Conservation (phyloP, 2,888 invertebrate species). For the Poecilobothrus nobilitatus region DNA sequence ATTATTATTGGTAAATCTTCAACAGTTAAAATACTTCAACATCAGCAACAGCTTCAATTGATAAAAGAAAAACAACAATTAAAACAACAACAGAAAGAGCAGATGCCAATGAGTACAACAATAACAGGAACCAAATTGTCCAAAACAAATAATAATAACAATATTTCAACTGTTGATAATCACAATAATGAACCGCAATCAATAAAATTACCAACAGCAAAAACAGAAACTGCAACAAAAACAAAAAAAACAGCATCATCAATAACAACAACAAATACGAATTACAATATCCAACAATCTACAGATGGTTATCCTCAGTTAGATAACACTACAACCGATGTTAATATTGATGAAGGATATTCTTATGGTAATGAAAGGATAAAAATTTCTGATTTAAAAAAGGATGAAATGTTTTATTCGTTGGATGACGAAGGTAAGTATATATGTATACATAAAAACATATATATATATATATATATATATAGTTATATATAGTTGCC, state of each 20-base stretch:
- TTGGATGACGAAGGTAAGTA: neutral
- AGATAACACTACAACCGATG: neutral
- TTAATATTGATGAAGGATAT: neutral
- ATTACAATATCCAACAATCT: neutral
- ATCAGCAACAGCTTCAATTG: slow-evolving; percentile 3
- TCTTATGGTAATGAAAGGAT: neutral
- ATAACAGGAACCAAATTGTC: neutral
- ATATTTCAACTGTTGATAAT: too few relatives aligned
- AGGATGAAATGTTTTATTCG: neutral
- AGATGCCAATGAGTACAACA: neutral
- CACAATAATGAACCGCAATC: neutral
- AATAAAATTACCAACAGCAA: neutral
- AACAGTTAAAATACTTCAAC: neutral
- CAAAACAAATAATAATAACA: neutral
- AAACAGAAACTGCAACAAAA: neutral
- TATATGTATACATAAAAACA: too few relatives aligned
- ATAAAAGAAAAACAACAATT: neutral
- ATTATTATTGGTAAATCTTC: neutral
- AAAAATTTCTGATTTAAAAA: neutral
- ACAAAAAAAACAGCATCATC: too few relatives aligned
- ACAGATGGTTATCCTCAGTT: neutral
- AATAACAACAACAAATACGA: neutral
- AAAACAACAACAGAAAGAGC: neutral
- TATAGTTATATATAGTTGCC: too few relatives aligned
- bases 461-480: too few relatives aligned